A percentile compares a stretch with the other conserved stretches of the same genome.
Conservation (phyloP, 1,140 invertebrate species). For the Diorhabda elongata region DNA sequence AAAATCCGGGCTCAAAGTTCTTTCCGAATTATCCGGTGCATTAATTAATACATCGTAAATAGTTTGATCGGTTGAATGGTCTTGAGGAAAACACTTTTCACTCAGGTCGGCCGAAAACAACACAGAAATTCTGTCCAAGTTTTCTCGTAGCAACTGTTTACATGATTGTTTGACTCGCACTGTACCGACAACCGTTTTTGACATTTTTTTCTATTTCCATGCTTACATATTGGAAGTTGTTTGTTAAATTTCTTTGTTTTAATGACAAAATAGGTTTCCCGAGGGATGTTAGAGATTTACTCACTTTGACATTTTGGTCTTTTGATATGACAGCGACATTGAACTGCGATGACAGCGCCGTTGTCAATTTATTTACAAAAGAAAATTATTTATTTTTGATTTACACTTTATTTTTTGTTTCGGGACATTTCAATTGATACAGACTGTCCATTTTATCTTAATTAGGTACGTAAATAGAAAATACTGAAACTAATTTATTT, state of each 20-base stretch:
- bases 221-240: constrained; percentile 37
- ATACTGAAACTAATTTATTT: no score
- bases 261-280: background rate
- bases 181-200: constrained; percentile 36
- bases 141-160: constrained; percentile 40
- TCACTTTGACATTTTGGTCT: constrained; percentile 8
- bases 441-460: no score
- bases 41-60: constrained; percentile 36
- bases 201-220: constrained; percentile 42
- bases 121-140: constrained; percentile 42
- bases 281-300: constrained; percentile 1
- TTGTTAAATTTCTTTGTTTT: constrained; percentile 1
- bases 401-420: no score
- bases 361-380: background rate
- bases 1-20: constrained; percentile 41
- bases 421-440: no score
- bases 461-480: no score
- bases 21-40: constrained; percentile 33
- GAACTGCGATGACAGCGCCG: constrained; percentile 3
- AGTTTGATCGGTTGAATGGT: constrained; percentile 28
- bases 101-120: constrained; percentile 43
- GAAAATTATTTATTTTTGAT: no score
- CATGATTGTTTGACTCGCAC: constrained; percentile 42
- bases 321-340: constrained; percentile 16
- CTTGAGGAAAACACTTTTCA: constrained; percentile 31